phyloP scores from a whole-genome alignment of 2,888 invertebrate species.

The Calameuta idolon region DNA sequence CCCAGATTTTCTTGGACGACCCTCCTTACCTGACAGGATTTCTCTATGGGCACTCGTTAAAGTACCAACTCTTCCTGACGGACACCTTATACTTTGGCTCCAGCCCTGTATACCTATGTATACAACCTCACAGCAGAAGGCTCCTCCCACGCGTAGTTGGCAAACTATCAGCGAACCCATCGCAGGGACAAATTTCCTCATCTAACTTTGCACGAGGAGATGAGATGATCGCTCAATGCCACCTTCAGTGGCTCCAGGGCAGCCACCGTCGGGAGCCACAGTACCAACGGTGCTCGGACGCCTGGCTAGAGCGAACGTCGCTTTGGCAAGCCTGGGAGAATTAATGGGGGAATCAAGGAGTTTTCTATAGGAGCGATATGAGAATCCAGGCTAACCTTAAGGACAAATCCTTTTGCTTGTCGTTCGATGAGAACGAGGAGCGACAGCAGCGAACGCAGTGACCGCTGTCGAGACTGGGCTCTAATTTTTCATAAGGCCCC shows the following conservation, averaged over 20 bases:
- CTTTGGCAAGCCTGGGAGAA: constrained; percentile 37
- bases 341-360: constrained; percentile 55
- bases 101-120: neutral
- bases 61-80: constrained; percentile 30
- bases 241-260: constrained; percentile 28
- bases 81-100: constrained; percentile 15
- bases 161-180: constrained; percentile 63
- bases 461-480: constrained; percentile 15
- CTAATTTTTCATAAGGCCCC: neutral
- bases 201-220: constrained; percentile 65
- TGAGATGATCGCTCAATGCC: constrained; percentile 67
- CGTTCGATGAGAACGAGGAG: constrained; percentile 17
- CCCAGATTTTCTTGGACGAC: constrained; percentile 6
- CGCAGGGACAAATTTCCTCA: constrained; percentile 66
- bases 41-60: constrained; percentile 35
- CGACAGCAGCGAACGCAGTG: neutral
- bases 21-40: constrained; percentile 32
- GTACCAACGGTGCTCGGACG: neutral
- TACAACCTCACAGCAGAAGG: constrained; percentile 11
- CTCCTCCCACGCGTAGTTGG: constrained; percentile 47
- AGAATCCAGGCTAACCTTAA: neutral
- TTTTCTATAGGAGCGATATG: constrained; percentile 44
- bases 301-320: constrained; percentile 3
- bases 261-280: neutral
- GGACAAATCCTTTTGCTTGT: neutral